A percentile compares a stretch with the other conserved stretches of the same genome.
Evolutionary conservation across 2,888 invertebrate genomes (phyloP).

Genomic region (Orchesellides sinensis): DNA sequence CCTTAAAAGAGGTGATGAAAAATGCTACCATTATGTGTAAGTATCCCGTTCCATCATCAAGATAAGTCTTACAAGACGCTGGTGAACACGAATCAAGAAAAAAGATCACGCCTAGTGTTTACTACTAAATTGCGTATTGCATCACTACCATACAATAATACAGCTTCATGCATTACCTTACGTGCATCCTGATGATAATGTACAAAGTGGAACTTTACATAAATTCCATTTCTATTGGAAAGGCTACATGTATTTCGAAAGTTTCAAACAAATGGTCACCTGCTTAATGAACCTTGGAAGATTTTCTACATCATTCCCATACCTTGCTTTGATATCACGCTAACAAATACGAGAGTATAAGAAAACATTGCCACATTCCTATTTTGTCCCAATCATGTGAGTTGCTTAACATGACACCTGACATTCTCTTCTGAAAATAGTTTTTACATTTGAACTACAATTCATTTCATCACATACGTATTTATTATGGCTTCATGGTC

Average conservation of each 20-base stretch:
- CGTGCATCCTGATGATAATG: too few relatives aligned
- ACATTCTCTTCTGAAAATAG: conserved; percentile 45
- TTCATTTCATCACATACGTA: conserved; percentile 11
- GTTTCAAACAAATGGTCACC: neutral
- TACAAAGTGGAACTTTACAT: neutral
- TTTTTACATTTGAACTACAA: conserved; percentile 6
- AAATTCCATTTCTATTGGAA: conserved; percentile 5
- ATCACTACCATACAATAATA: neutral
- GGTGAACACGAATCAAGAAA: conserved; percentile 27
- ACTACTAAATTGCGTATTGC: conserved; percentile 13
- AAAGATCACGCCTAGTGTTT: conserved; percentile 20
- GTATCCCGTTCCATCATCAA: conserved; percentile 52
- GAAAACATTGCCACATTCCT: neutral
- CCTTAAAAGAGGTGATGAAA: conserved; percentile 55
- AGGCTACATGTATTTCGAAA: neutral
- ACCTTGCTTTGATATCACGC: neutral
- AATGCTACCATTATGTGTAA: conserved; percentile 45
- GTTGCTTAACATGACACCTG: conserved; percentile 15
- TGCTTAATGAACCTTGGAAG: conserved; percentile 31
- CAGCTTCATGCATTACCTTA: neutral
- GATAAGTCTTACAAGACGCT: conserved; percentile 44
- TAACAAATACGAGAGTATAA: too few relatives aligned
- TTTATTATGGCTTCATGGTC: neutral
- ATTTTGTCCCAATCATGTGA: conserved; percentile 1
- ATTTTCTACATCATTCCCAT: conserved; percentile 5